Conservation (phyloP, 2,888 invertebrate species). For the Dasysyrphus tricinctus region DNA sequence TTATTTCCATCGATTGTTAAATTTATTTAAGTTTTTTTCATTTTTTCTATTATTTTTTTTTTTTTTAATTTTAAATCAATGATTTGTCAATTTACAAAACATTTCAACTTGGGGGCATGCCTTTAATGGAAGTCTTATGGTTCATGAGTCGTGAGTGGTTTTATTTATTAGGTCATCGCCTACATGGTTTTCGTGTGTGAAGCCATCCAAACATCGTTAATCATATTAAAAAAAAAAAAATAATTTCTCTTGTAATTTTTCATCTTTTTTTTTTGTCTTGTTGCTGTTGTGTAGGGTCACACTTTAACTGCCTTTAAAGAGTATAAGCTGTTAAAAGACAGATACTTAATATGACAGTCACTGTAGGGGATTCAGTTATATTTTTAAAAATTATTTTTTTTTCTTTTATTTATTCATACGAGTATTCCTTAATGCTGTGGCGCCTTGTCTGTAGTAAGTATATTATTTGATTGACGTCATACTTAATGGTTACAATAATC, state of each 20-base stretch:
- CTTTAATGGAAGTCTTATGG: slow-evolving; percentile 51
- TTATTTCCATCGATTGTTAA: background rate
- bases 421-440: slow-evolving; percentile 38
- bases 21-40: background rate
- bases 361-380: background rate
- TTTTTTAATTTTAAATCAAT: slow-evolving; percentile 51
- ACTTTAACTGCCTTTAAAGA: background rate
- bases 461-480: slow-evolving; percentile 46
- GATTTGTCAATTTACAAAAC: slow-evolving; percentile 28
- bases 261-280: slow-evolving; percentile 11
- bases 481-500: slow-evolving; percentile 36
- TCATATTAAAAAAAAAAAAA: slow-evolving; percentile 25
- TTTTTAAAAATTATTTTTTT: slow-evolving; percentile 25
- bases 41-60: background rate
- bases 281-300: slow-evolving; percentile 3
- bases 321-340: background rate
- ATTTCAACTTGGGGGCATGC: slow-evolving; percentile 19
- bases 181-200: slow-evolving; percentile 39
- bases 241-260: background rate
- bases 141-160: slow-evolving; percentile 38
- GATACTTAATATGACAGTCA: background rate
- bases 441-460: slow-evolving; percentile 31
- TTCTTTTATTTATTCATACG: background rate
- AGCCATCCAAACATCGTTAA: slow-evolving; percentile 43
- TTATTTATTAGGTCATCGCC: slow-evolving; percentile 67